Percentiles rank a stretch among this genome's conserved stretches.
Conservation (phyloP, 2,797 vertebrate genomes). For the Eulemur albifrons region DNA sequence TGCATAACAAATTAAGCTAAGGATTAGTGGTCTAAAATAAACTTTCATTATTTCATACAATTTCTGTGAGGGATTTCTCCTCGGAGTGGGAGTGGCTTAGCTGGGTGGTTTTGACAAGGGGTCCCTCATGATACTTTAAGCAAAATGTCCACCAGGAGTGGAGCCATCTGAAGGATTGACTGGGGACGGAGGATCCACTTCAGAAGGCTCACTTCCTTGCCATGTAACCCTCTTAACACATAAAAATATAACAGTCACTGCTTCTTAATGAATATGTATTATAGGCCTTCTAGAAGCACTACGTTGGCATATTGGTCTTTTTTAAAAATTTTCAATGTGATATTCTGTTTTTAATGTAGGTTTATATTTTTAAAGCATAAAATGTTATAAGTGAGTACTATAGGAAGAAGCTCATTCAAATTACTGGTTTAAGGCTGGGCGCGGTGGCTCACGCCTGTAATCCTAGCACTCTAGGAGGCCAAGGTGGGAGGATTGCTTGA, state of each 20-base stretch:
- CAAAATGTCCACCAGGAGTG: background rate
- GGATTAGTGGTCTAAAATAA: background rate
- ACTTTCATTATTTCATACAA: background rate
- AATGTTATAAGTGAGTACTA: background rate
- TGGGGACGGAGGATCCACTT: background rate
- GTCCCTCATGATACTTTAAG: background rate
- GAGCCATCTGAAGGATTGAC: background rate
- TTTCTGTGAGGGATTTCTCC: background rate
- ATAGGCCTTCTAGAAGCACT: background rate
- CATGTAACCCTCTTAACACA: background rate
- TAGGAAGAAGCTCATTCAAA: background rate
- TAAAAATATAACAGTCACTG: background rate
- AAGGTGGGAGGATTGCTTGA: too few relatives aligned
- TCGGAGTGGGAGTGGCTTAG: background rate
- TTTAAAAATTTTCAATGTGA: background rate
- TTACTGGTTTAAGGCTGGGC: background rate
- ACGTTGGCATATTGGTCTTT: background rate
- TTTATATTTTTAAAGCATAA: slow-evolving; percentile 55
- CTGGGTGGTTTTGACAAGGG: background rate
- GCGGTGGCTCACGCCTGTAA: too few relatives aligned
- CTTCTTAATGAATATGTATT: background rate
- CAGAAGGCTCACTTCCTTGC: background rate
- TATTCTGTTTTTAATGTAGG: slow-evolving; percentile 13
- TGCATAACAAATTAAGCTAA: background rate
- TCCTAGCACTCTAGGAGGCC: too few relatives aligned